Percentiles rank a stretch among this genome's conserved stretches.
Evolutionary conservation across 2,888 invertebrate genomes (phyloP).

Genomic region (Mallateleia sp.): DNA sequence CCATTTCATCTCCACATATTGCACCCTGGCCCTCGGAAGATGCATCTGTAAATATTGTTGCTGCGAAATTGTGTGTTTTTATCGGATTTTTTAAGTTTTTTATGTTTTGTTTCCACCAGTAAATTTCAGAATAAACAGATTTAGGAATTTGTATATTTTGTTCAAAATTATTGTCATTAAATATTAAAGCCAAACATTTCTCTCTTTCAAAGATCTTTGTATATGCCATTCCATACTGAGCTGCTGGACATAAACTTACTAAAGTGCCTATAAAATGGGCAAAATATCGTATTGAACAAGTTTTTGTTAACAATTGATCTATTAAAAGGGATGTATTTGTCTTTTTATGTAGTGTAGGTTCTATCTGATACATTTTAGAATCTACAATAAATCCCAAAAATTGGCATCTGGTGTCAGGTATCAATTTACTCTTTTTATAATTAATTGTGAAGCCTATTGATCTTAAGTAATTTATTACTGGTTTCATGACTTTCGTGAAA

Average conservation of each 20-base stretch:
- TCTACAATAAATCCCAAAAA: slow-evolving; percentile 35
- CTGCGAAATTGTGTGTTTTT: no score
- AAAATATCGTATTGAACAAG: not conserved
- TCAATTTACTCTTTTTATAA: not conserved
- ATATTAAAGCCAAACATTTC: not conserved
- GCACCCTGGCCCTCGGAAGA: slow-evolving; percentile 59
- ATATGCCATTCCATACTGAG: not conserved
- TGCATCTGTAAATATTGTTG: slow-evolving; percentile 56
- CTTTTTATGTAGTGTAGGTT: not conserved
- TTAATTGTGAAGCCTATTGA: slow-evolving; percentile 46
- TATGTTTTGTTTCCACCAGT: not conserved
- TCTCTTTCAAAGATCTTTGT: not conserved
- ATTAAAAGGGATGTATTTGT: not conserved
- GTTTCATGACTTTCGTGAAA: slow-evolving; percentile 80
- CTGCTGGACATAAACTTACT: not conserved
- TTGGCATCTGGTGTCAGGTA: slow-evolving; percentile 4
- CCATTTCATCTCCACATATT: slow-evolving; percentile 18
- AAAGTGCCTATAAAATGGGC: not conserved
- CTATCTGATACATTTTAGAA: not conserved
- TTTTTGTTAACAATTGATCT: not conserved
- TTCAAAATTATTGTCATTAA: not conserved
- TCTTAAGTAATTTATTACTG: not conserved
- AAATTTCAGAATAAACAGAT: not conserved
- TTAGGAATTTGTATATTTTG: not conserved
- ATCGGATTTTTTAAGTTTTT: no score